phyloP scores from a whole-genome alignment of 2,888 invertebrate genomes.

The Dynastes tityus region DNA sequence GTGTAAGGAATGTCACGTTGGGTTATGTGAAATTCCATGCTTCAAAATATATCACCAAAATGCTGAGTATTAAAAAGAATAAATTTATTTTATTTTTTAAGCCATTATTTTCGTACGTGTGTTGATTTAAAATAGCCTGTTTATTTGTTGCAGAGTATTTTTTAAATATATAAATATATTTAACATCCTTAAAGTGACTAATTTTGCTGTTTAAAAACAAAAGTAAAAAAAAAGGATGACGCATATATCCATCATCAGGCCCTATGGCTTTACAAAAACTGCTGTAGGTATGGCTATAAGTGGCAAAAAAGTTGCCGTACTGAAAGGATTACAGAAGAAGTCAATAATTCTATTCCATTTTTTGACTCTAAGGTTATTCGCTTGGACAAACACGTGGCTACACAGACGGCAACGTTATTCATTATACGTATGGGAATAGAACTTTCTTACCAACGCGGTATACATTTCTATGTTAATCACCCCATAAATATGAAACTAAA shows the following conservation, averaged over 20 bases:
- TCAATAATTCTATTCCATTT: too few relatives aligned
- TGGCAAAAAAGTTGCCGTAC: not conserved
- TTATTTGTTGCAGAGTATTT: not conserved
- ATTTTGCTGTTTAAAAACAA: not conserved
- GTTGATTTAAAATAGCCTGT: not conserved
- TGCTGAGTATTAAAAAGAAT: not conserved
- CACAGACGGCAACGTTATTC: too few relatives aligned
- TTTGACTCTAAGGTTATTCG: too few relatives aligned
- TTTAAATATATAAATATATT: not conserved
- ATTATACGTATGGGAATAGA: too few relatives aligned
- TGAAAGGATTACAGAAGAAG: not conserved
- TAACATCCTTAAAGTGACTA: not conserved
- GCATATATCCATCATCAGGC: not conserved
- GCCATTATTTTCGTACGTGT: not conserved
- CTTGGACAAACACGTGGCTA: too few relatives aligned
- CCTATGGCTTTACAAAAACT: not conserved
- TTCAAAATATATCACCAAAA: not conserved
- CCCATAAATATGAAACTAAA: too few relatives aligned
- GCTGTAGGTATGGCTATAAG: not conserved
- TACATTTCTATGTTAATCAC: too few relatives aligned
- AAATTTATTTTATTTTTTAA: not conserved
- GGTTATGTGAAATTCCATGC: not conserved
- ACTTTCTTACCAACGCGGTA: too few relatives aligned
- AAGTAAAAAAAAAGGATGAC: not conserved
- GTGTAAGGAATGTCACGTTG: not conserved